Evolutionary conservation across 1,140 invertebrate species (phyloP).

Genomic region (Dinoponera quadriceps): DNA sequence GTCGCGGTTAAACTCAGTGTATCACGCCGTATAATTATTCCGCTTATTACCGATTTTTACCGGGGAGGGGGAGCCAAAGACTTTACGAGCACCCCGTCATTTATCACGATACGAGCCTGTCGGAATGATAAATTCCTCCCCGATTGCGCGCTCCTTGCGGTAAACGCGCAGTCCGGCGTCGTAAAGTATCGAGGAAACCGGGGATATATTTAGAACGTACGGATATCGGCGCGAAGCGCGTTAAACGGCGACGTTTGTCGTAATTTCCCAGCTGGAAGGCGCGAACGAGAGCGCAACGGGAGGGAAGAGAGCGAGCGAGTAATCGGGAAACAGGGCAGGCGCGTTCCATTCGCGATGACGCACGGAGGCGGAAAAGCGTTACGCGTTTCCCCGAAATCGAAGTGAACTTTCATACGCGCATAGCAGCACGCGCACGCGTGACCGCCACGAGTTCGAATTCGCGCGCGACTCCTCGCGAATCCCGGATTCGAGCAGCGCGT

Average conservation of each 20-base stretch:
- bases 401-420: slow-evolving; percentile 52
- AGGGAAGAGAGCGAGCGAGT: not conserved
- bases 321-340: too few relatives aligned
- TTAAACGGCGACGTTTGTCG: too few relatives aligned
- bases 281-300: not conserved
- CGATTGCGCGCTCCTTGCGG: too few relatives aligned
- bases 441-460: slow-evolving; percentile 61
- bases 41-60: slow-evolving; percentile 34
- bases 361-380: slow-evolving; percentile 15
- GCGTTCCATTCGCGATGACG: not conserved
- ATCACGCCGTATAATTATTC: slow-evolving; percentile 35
- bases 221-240: too few relatives aligned
- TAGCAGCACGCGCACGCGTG: slow-evolving; percentile 16
- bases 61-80: slow-evolving; percentile 5
- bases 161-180: too few relatives aligned
- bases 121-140: too few relatives aligned
- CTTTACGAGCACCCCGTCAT: not conserved
- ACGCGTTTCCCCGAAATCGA: slow-evolving; percentile 62
- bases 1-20: slow-evolving; percentile 3
- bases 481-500: slow-evolving; percentile 53
- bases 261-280: too few relatives aligned
- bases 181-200: too few relatives aligned
- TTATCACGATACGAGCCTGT: not conserved
- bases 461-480: slow-evolving; percentile 36
- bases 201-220: too few relatives aligned